A percentile compares a stretch with the other conserved stretches of the same genome.
phyloP scores from a whole-genome alignment of 2,888 invertebrate genomes.

The Rhaphigaster nebulosa region DNA sequence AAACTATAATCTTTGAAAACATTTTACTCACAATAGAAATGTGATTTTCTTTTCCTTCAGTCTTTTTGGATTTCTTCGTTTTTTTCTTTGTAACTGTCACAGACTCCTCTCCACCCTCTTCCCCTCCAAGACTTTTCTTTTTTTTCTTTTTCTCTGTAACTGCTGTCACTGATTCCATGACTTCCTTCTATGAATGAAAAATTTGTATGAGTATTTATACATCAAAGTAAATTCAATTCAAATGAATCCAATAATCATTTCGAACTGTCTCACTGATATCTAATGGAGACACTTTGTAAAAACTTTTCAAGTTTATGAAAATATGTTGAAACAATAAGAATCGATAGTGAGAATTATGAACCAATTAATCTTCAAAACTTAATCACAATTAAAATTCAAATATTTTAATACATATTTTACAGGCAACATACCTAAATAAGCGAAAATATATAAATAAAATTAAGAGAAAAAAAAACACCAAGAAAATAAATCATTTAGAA shows the following conservation, averaged over 20 bases:
- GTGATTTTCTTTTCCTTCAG: conserved; percentile 71
- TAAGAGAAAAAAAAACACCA: neutral
- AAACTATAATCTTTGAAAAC: neutral
- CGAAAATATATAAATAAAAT: neutral
- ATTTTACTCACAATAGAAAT: conserved; percentile 72
- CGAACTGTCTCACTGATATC: too few species aligned
- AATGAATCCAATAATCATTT: too few species aligned
- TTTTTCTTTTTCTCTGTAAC: conserved; percentile 66
- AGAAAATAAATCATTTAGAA: neutral
- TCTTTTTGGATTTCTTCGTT: conserved; percentile 71
- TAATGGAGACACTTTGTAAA: neutral
- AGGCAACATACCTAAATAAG: neutral
- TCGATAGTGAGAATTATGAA: neutral
- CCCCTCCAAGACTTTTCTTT: conserved; percentile 67
- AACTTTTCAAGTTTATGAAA: neutral
- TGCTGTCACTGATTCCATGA: conserved; percentile 62
- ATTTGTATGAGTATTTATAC: neutral
- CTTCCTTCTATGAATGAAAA: conserved; percentile 59
- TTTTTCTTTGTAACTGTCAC: conserved; percentile 71
- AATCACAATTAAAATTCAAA: neutral
- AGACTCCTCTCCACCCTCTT: conserved; percentile 68
- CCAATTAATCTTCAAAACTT: neutral
- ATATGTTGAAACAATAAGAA: neutral
- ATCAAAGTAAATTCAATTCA: neutral
- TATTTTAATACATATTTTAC: neutral